Conservation (phyloP, 2,797 vertebrate genomes). For the Glossophaga mutica region DNA sequence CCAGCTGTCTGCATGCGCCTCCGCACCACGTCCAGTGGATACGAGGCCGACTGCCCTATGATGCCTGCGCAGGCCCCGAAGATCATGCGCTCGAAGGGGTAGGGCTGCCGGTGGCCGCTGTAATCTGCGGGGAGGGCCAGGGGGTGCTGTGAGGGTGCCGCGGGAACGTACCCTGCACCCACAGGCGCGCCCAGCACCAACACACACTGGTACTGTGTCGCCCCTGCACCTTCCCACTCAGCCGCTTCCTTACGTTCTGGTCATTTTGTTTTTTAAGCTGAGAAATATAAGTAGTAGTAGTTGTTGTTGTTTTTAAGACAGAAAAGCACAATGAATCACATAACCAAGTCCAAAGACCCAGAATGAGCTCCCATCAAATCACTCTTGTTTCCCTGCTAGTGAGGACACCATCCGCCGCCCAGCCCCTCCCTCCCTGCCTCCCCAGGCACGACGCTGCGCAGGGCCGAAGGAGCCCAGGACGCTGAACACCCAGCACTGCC, state of each 20-base stretch:
- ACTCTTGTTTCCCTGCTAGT: too few species aligned
- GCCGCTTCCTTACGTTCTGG: not conserved
- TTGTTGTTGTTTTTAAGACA: not conserved
- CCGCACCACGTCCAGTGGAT: constrained; percentile 97
- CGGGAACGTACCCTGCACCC: fast-evolving
- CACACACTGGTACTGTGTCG: not conserved
- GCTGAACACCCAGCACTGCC: not conserved
- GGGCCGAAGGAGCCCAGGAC: not conserved
- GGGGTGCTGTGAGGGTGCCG: fast-evolving
- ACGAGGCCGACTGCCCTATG: constrained; percentile 94
- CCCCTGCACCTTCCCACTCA: not conserved
- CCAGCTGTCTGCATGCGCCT: constrained; percentile 98
- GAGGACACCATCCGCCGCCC: not conserved
- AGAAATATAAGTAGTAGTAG: not conserved
- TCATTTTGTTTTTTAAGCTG: not conserved
- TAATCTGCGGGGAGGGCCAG: constrained; percentile 81
- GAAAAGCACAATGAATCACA: not conserved
- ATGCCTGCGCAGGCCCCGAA: constrained; percentile 96
- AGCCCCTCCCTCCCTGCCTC: not conserved
- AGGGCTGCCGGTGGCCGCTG: constrained; percentile 87
- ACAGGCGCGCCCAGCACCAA: fast-evolving
- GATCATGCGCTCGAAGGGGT: constrained; percentile 89
- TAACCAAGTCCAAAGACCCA: not conserved
- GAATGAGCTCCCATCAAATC: not conserved
- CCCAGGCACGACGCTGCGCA: fast-evolving